These are phyloP conservation scores for Drosophila quadrilineata DNA, from an alignment of 1,140 invertebrate species.

Conservation along the genomic window DNA sequence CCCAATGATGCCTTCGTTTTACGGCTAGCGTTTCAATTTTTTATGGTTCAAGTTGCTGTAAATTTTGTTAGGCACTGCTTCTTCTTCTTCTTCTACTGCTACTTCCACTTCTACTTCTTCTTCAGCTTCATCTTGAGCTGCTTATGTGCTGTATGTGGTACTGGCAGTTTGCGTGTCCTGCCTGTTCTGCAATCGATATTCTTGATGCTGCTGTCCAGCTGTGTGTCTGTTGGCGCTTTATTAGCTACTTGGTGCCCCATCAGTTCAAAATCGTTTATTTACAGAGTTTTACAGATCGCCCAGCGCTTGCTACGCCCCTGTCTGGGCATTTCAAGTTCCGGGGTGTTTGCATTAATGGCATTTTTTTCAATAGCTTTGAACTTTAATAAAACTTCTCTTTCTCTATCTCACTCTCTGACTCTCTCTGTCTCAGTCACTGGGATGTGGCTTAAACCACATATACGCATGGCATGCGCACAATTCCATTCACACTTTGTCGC, in stretches of 20 bases:
- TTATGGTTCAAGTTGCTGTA: conserved; percentile 71
- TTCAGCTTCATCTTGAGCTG: no score
- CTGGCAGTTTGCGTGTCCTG: conserved; percentile 26
- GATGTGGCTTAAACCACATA: conserved; percentile 20
- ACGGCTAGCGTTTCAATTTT: conserved; percentile 70
- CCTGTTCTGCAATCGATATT: conserved; percentile 62
- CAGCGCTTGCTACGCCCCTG: not conserved
- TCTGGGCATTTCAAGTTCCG: conserved; percentile 44
- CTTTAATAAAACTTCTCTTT: not conserved
- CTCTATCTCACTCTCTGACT: not conserved
- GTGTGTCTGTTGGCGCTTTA: conserved; percentile 61
- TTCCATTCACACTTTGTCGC: conserved; percentile 55
- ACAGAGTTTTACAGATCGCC: conserved; percentile 48
- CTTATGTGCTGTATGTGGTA: no score
- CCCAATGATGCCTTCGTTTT: conserved; percentile 43
- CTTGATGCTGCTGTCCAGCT: conserved; percentile 28
- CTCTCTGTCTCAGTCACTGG: not conserved
- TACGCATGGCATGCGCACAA: conserved; percentile 15
- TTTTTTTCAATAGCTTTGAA: conserved; percentile 40
- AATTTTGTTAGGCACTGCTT: conserved; percentile 49
- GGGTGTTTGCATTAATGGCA: conserved; percentile 43
- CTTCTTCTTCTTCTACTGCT: conserved; percentile 28
- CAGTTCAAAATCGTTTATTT: conserved; percentile 74
- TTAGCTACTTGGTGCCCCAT: conserved; percentile 41
- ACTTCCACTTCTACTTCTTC: no score